Conservation (phyloP, 2,797 vertebrate species). For the Falco rusticolus region DNA sequence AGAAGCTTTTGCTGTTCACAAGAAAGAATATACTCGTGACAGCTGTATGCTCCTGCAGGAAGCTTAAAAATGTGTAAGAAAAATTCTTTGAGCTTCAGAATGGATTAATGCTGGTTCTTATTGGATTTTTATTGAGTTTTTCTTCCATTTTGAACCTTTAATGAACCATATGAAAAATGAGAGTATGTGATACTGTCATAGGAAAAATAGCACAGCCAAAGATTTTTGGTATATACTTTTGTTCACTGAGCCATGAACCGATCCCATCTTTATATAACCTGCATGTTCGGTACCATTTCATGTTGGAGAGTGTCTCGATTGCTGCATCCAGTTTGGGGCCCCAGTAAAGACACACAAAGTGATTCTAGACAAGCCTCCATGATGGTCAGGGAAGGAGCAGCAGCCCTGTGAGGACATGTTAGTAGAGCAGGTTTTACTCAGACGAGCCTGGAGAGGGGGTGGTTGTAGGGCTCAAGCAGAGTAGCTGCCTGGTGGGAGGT, state of each 20-base stretch:
- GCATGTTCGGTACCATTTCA: neutral
- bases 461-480: neutral
- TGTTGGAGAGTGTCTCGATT: neutral
- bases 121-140: neutral
- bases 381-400: neutral
- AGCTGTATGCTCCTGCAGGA: neutral
- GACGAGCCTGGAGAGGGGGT: no score
- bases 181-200: neutral
- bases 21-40: neutral
- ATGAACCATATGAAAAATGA: neutral
- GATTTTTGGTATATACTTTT: neutral
- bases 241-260: neutral
- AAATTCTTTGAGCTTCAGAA: neutral
- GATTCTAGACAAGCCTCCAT: neutral
- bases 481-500: neutral
- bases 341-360: neutral
- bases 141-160: neutral
- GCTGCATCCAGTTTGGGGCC: neutral
- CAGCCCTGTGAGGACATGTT: neutral
- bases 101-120: neutral
- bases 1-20: neutral
- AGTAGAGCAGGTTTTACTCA: neutral
- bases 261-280: neutral
- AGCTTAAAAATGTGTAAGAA: neutral
- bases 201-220: neutral